These are phyloP conservation scores for Istiophorus platypterus DNA, from an alignment of 2,113 vertebrate species.

Conservation along the genomic window DNA sequence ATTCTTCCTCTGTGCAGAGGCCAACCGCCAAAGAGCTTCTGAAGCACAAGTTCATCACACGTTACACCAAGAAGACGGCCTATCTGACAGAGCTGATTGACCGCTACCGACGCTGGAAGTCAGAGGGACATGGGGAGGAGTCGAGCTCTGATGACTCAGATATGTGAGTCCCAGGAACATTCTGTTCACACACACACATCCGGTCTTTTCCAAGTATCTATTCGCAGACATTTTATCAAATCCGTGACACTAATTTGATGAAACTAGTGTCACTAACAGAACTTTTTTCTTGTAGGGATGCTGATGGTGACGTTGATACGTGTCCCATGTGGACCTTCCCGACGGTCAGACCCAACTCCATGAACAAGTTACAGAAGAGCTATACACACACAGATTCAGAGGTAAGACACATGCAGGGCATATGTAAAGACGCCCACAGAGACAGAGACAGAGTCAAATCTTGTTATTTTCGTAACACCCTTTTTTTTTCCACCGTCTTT, in stretches of 20 bases:
- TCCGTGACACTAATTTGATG: no score
- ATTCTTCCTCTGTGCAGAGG: constrained; percentile 82
- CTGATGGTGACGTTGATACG: constrained; percentile 90
- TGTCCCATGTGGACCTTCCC: constrained; percentile 96
- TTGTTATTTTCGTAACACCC: neutral
- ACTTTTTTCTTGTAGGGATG: constrained; percentile 85
- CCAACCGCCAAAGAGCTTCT: constrained; percentile 96
- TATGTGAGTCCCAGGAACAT: constrained; percentile 81
- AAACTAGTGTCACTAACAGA: neutral
- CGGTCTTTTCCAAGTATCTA: neutral
- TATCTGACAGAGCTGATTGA: constrained; percentile 96
- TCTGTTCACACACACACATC: neutral
- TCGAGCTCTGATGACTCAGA: constrained; percentile 97
- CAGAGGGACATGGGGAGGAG: constrained; percentile 95
- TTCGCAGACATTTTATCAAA: neutral
- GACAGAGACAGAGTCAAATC: neutral
- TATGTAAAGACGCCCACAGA: neutral
- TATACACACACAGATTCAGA: constrained; percentile 88
- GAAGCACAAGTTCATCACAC: constrained; percentile 98
- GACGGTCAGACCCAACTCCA: constrained; percentile 91
- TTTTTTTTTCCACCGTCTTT: constrained; percentile 19
- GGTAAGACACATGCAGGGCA: constrained; percentile 77
- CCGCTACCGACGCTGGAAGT: constrained; percentile 96
- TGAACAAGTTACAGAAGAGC: constrained; percentile 92
- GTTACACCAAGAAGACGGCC: constrained; percentile 98